phyloP scores from a whole-genome alignment of 2,113 vertebrate species.

The Alosa alosa region DNA sequence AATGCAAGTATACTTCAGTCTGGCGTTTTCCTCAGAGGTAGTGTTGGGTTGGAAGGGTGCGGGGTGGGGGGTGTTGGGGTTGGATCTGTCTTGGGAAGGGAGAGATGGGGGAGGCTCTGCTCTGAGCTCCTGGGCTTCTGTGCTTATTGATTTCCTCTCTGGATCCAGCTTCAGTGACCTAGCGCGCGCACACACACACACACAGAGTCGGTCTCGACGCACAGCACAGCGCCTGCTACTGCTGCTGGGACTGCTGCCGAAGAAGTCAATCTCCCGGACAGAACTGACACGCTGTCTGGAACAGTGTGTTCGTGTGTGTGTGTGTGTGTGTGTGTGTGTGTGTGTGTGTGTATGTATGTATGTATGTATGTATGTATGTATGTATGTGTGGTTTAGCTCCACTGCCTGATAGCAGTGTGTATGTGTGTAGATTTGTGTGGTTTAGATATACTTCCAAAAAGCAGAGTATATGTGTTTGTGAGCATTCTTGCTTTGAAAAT shows the following conservation, averaged over 20 bases:
- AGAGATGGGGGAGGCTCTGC: not conserved
- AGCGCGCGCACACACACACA: not conserved
- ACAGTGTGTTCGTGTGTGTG: constrained; percentile 3
- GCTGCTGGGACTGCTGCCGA: not conserved
- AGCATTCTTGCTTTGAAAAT: too few species aligned
- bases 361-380: too few species aligned
- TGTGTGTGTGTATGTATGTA: too few species aligned
- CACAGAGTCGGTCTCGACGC: not conserved
- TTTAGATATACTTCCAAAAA: not conserved
- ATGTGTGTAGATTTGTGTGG: not conserved
- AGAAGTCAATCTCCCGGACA: not conserved
- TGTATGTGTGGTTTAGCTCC: not conserved
- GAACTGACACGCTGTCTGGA: not conserved
- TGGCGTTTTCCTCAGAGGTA: not conserved
- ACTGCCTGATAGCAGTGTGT: not conserved
- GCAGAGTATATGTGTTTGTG: not conserved
- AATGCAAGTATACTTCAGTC: not conserved
- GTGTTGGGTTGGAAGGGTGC: too few species aligned
- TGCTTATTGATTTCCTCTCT: not conserved
- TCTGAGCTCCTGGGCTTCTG: not conserved
- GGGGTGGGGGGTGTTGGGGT: not conserved
- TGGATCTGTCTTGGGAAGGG: not conserved
- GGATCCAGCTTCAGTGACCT: not conserved
- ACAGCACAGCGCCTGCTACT: not conserved
- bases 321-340: too few species aligned